phyloP scores from a whole-genome alignment of 2,797 vertebrate genomes.

The Artibeus jamaicensis region DNA sequence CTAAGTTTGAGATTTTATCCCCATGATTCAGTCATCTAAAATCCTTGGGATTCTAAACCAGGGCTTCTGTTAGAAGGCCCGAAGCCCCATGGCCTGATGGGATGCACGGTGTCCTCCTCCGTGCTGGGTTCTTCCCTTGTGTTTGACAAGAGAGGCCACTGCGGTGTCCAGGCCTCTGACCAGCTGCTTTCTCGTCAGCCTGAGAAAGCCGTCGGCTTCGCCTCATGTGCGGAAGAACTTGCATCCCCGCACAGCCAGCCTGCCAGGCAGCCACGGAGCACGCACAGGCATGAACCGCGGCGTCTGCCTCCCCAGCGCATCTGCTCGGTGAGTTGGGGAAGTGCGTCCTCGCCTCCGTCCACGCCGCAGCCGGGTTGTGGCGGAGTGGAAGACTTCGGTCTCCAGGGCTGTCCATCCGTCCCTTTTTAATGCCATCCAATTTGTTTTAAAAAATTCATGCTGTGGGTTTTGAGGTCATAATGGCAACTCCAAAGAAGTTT shows the following conservation, averaged over 20 bases:
- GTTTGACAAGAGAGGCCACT: background rate
- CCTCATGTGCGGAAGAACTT: fast-evolving
- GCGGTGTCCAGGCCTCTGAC: background rate
- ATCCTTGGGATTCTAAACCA: background rate
- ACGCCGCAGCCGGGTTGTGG: background rate
- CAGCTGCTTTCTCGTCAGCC: background rate
- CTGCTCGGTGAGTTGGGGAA: background rate
- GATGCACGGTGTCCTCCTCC: background rate
- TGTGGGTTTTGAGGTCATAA: constrained; percentile 56
- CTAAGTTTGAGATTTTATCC: background rate
- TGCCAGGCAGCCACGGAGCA: background rate
- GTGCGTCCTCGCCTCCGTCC: background rate
- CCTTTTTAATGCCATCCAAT: background rate
- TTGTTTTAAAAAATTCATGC: constrained; percentile 73
- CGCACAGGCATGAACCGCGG: fast-evolving
- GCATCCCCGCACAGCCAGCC: background rate
- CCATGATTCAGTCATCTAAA: background rate
- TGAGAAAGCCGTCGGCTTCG: background rate
- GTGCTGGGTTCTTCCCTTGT: background rate
- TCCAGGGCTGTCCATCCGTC: constrained; percentile 38
- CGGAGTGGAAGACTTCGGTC: background rate
- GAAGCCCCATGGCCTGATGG: background rate
- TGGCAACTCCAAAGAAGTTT: constrained; percentile 56
- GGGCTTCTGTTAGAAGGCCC: background rate
- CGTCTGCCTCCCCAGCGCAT: background rate